Base-by-base conservation (phyloP, 2,113 vertebrate genomes). In the Anarrhichthys ocellatus region DNA sequence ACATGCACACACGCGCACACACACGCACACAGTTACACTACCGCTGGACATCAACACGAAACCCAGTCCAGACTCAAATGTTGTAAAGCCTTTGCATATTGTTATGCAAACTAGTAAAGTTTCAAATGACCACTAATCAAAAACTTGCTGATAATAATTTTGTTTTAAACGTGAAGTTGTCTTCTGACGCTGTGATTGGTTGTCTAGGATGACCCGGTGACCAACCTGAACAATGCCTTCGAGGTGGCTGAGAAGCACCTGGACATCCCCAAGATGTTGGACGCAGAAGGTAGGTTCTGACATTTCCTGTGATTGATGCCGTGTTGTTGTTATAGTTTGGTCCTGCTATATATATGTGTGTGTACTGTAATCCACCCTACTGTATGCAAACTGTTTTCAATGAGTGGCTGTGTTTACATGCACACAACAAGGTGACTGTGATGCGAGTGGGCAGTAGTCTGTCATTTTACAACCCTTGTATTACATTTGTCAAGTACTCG, bases 221-320 rank as follows among this genome's bases (percentile, higher is more conserved):
- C 95, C 36, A 96, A 96, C 18, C 93, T 95, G 73, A 96, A 96
- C 94, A 96, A 96, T 9, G 96, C 95, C 85, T 97, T 97, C 5
- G 93, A 97, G 73, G 96, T 96, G 88, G 95, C 96, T 0, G 92
- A 96, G 92, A 96, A 96, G 78, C 95, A 96, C 89, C 89, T 95
- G 77, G 97, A 96, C 88, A 96, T 97, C 68, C 96, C 96, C 73
- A 96, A 97, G 87, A 97, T 97, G 97, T 78, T 97, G 95, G 97
- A 97, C 0, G 97, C 97, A 6, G 97, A 97, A 94, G 97, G 97
- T 97, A 85, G 1, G 76, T 50, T 10, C 24, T 5, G 32, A 32
- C 0, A 0, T 14, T 1, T 0, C 6, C 80, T 72, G 27, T 20
- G 3, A 22, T 20, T 44, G 36, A 17, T 40, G 3, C 42, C 1